Conservation (phyloP, 1,140 invertebrate species). For the Metaphire vulgaris region DNA sequence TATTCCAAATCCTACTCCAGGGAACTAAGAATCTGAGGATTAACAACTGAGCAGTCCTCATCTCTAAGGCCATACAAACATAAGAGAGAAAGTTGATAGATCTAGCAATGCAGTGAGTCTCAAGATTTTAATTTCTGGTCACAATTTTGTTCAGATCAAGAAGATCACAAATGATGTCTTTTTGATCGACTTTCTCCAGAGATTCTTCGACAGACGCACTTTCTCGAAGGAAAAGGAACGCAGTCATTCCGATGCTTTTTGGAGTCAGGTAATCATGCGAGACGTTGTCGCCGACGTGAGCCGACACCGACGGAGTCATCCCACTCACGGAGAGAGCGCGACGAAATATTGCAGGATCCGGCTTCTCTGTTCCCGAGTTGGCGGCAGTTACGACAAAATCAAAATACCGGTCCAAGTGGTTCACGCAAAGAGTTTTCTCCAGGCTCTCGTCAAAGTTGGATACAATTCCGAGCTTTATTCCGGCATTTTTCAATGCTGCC, state of each 20-base stretch:
- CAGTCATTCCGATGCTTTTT: conserved; percentile 65
- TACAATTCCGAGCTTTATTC: conserved; percentile 61
- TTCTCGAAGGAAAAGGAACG: conserved; percentile 54
- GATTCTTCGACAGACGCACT: neutral
- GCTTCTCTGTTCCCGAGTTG: conserved; percentile 66
- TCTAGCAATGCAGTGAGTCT: too few species aligned
- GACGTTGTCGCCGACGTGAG: conserved; percentile 74
- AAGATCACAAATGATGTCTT: neutral
- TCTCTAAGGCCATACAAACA: too few species aligned
- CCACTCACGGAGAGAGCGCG: conserved; percentile 57
- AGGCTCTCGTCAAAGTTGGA: conserved; percentile 82
- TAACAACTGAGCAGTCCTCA: too few species aligned
- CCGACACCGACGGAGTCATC: conserved; percentile 58
- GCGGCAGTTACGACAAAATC: conserved; percentile 74
- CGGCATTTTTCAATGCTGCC: conserved; percentile 51
- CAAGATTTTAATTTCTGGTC: too few species aligned
- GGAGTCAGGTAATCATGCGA: conserved; percentile 71
- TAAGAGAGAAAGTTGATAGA: too few species aligned
- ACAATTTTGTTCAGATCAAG: neutral
- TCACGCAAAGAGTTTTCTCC: conserved; percentile 60
- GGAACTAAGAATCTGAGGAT: too few species aligned
- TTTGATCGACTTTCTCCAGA: neutral
- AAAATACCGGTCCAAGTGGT: conserved; percentile 64
- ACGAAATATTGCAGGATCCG: conserved; percentile 66
- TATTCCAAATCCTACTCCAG: too few species aligned